Base-by-base conservation (phyloP, 2,888 invertebrate species). In the Pseudococcus longispinus region DNA sequence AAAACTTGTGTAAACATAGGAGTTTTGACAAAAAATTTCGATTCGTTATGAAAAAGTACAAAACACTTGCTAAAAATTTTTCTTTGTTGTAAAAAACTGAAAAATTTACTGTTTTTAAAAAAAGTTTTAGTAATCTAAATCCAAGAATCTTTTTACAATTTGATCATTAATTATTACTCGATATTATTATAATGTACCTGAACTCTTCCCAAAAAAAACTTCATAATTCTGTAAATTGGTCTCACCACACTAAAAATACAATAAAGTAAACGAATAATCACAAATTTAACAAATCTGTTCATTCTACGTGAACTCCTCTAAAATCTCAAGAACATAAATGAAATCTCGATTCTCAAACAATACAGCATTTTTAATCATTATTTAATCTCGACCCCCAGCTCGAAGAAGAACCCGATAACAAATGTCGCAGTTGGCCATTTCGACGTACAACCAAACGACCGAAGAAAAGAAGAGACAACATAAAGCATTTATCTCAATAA, bases 401-500 rank as follows among this genome's bases (percentile, higher is more conserved):
- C 0, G 1, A n/a, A 26, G 55, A n/a, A n/a, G 3, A 55, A 55
- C n/a, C 11, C 65, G 65, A 65, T 65, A 65, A 70, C 70, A 70
- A 70, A 70, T 70, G 70, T 70, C 70, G 70, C 29, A 29, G 29
- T 70, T 70, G 70, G 29, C 11, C 70, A 29, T 70, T 70, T 23
- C 23, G 9, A 23, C 23, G 23, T 8, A 3, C 11, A 65, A 26
- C 3, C 15, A 26, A 3, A 26, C 20, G 3, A 15, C 2, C n/a
- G n/a, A n/a, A 6, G 15, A 11, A 26, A 1, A 29, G 26, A 70
- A 70, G 23, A 60, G 23, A 60, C 60, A 60, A 23, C 8, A 70
- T 18, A 0, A 29, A 70, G 70, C 70, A 70, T 70, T 70, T 70
- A 70, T 70, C 70, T 70, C 70, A 70, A 70, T 70, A 70, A 29